A percentile compares a stretch with the other conserved stretches of the same genome.
phyloP scores from a whole-genome alignment of 1,140 invertebrate species.

The Leptinotarsa undecemlineata region DNA sequence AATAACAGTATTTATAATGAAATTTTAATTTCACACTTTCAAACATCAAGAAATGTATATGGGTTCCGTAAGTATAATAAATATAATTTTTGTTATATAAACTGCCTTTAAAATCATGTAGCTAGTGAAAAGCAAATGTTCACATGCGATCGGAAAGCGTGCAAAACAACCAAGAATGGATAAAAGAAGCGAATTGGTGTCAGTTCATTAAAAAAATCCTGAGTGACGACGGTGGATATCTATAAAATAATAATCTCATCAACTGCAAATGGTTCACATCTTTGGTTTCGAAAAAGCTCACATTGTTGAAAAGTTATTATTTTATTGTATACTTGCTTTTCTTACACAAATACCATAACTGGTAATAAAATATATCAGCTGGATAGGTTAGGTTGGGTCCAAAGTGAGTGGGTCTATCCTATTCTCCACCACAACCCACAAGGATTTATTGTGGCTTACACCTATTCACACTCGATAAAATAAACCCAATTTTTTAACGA shows the following conservation, averaged over 20 bases:
- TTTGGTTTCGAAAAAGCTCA: not conserved
- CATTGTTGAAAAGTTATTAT: not conserved
- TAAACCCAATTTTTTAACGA: too few relatives aligned
- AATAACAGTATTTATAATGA: too few relatives aligned
- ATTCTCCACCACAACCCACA: too few relatives aligned
- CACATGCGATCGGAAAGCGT: slow-evolving; percentile 11
- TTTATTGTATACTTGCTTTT: not conserved
- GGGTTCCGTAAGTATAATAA: too few relatives aligned
- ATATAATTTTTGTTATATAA: not conserved
- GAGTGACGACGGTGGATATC: slow-evolving; percentile 11
- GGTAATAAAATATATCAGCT: too few relatives aligned
- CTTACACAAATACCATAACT: too few relatives aligned
- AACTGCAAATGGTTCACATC: slow-evolving; percentile 5
- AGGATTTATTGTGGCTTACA: too few relatives aligned
- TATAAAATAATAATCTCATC: slow-evolving; percentile 6
- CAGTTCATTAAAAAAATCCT: slow-evolving; percentile 23
- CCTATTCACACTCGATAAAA: too few relatives aligned
- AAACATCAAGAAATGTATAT: too few relatives aligned
- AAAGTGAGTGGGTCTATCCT: too few relatives aligned
- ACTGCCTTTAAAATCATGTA: not conserved
- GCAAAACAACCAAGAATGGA: slow-evolving; percentile 20
- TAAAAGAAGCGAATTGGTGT: slow-evolving; percentile 17
- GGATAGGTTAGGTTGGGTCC: too few relatives aligned
- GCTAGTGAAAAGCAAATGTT: not conserved
- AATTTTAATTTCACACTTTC: too few relatives aligned